phyloP scores from a whole-genome alignment of 2,888 invertebrate genomes.

The Sericinus montela region DNA sequence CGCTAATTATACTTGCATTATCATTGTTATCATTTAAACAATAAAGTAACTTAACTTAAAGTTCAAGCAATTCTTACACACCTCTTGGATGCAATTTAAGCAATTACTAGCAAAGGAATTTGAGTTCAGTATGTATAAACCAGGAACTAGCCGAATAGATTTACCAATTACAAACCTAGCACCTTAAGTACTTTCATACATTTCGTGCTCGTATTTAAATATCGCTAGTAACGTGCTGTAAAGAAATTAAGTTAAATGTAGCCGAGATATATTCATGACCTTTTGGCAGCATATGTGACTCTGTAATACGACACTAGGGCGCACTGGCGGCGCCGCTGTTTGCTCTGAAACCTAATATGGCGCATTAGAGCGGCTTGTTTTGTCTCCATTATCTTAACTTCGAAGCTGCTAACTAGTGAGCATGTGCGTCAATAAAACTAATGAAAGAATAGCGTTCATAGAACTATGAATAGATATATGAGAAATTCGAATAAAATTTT shows the following conservation, averaged over 20 bases:
- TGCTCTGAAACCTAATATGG: slow-evolving; percentile 67
- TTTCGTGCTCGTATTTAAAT: slow-evolving; percentile 29
- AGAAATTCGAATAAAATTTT: too few relatives aligned
- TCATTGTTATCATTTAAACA: too few relatives aligned
- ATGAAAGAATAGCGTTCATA: slow-evolving; percentile 18
- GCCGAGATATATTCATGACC: slow-evolving; percentile 62
- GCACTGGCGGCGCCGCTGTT: slow-evolving; percentile 45
- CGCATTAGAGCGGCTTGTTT: slow-evolving; percentile 72
- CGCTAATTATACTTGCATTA: too few relatives aligned
- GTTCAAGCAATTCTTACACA: too few relatives aligned
- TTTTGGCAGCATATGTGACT: slow-evolving; percentile 58
- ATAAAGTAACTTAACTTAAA: too few relatives aligned
- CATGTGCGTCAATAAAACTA: slow-evolving; percentile 35
- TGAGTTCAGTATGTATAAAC: too few relatives aligned
- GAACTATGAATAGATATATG: background rate
- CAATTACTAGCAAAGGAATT: too few relatives aligned
- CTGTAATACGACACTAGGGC: slow-evolving; percentile 62
- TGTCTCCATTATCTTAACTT: slow-evolving; percentile 74
- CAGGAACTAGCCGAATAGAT: too few relatives aligned
- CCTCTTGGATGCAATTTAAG: too few relatives aligned
- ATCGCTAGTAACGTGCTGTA: slow-evolving; percentile 31
- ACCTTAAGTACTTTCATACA: too few relatives aligned
- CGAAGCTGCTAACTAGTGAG: slow-evolving; percentile 66
- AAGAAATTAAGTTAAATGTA: slow-evolving; percentile 48
- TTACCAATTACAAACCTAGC: too few relatives aligned